Evolutionary conservation across 1,140 invertebrate genomes (phyloP), one percentile per base, ranked within the genome.

Genomic region (Frieseomelitta varia): DNA sequence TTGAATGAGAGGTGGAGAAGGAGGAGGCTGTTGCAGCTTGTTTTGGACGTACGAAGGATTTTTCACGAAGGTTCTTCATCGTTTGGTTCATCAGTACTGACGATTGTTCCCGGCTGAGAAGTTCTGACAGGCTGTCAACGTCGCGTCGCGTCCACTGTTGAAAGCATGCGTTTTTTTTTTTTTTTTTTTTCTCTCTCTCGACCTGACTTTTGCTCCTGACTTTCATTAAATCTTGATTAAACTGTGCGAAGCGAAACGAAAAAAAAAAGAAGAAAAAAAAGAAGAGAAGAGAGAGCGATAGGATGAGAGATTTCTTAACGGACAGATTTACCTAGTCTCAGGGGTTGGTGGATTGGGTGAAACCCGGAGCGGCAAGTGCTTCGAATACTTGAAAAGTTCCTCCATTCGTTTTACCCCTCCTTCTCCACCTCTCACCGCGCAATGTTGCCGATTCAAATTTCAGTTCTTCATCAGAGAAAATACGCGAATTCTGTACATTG

Each of bases 351-450:
- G 30, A 34, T 91, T 79, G 84, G 69, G n/a, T 82, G 82, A 89
- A 91, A 89, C 85, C 71, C 65, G 65, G 85, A 89, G 74, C 80
- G 75, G 69, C 77, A 87, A 91, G 84, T 89, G 73, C 82, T 88
- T 81, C 77, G 73, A 87, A 80, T 85, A 85, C 79, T 89, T 85
- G 61, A 79, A 90, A 91, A 91, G 72, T 91, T 91, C 78, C 76
- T 67, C 84, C 81, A 67, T 73, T 91, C 85, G 61, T 65, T 71
- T 81, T 56, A 65, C 69, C 58, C 58, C 47, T 69, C 47, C 47
- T 15, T 47, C 11, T 56, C 47, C 10, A 47, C 53, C 10, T 21
- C 19, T 68, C 56, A n/a, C 53, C 51, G 0, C 10, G n/a, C 24
- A 3, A 4, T 4, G 39, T 47, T 47, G 39, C 39, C 39, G 8